Percentiles rank a stretch among this genome's conserved stretches.
Evolutionary conservation across 2,797 vertebrate genomes (phyloP).

Genomic region (Fratercula arctica): DNA sequence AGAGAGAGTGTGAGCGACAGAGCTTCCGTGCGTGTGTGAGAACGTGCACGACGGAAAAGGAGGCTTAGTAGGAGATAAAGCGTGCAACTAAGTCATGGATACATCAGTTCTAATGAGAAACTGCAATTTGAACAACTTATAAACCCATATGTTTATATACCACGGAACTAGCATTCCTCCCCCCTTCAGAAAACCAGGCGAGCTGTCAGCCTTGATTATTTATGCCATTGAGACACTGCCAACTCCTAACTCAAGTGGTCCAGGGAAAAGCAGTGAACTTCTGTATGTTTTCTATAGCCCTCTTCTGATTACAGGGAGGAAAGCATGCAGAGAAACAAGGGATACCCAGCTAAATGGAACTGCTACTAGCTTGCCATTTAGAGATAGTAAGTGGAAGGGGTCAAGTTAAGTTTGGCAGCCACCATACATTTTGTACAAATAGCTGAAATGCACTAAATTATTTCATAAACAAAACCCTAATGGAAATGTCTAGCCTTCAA

Average conservation of each 20-base stretch:
- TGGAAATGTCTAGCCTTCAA: constrained; percentile 1
- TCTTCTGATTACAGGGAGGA: constrained; percentile 4
- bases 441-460: constrained; percentile 12
- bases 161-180: constrained; percentile 16
- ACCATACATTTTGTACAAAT: not conserved
- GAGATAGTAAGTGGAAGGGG: not conserved
- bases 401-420: not conserved
- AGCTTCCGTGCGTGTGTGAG: not conserved
- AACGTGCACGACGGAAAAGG: not conserved
- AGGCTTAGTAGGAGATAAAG: not conserved
- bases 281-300: constrained; percentile 11
- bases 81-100: not conserved
- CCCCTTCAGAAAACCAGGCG: not conserved
- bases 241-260: constrained; percentile 35
- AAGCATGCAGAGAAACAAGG: not conserved
- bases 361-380: not conserved
- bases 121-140: not conserved
- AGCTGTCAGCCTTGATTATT: constrained; percentile 35
- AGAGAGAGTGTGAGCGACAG: not conserved
- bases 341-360: not conserved
- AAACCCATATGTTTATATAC: not conserved
- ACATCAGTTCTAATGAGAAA: not conserved
- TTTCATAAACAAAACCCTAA: constrained; percentile 13
- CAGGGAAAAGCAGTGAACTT: constrained; percentile 7
- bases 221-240: constrained; percentile 22